These are phyloP conservation scores for Penaeus japonicus DNA, from an alignment of 1,140 invertebrate genomes.

Conservation along the genomic window DNA sequence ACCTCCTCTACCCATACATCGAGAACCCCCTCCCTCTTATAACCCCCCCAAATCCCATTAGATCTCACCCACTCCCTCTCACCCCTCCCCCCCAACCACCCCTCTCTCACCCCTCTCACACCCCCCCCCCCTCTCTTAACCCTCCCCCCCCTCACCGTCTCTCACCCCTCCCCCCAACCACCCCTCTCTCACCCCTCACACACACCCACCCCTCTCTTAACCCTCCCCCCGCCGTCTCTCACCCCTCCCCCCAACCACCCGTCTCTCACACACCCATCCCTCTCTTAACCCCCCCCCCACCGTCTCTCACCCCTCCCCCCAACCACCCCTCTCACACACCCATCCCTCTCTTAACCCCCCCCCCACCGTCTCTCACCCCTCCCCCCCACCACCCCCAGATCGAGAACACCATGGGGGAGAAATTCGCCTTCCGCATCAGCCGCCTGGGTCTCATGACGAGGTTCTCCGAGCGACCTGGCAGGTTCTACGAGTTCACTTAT, in stretches of 20 bases:
- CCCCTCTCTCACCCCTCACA: background rate
- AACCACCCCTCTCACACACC: background rate
- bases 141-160: background rate
- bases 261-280: background rate
- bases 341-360: background rate
- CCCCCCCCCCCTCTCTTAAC: background rate
- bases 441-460: slow-evolving; percentile 80
- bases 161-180: background rate
- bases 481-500: slow-evolving; percentile 56
- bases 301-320: background rate
- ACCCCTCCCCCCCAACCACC: background rate
- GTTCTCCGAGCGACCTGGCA: slow-evolving; percentile 52
- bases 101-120: background rate
- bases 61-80: too few species aligned
- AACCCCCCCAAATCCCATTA: background rate
- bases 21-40: background rate
- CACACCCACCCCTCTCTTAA: background rate
- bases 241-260: background rate
- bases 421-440: slow-evolving; percentile 87
- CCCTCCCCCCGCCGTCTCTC: background rate
- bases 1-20: background rate
- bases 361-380: background rate
- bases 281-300: background rate
- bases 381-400: slow-evolving; percentile 30
- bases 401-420: slow-evolving; percentile 72